Conservation (phyloP, 2,888 invertebrate species). For the Chrysomela aeneicollis region DNA sequence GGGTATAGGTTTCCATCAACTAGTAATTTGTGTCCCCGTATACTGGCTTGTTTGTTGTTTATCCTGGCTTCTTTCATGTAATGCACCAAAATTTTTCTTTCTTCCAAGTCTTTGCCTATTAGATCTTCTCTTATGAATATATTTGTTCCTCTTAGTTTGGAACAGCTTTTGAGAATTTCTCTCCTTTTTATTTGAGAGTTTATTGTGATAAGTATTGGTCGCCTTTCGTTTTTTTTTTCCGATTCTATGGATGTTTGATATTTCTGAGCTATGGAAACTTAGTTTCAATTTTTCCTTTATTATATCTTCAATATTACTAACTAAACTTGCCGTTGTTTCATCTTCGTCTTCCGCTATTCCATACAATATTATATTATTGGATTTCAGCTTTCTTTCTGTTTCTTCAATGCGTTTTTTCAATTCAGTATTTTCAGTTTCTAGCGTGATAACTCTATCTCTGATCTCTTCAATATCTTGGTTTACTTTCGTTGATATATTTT, state of each 20-base stretch:
- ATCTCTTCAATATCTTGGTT: conserved; percentile 7
- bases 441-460: conserved; percentile 1
- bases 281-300: conserved; percentile 7
- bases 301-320: background rate
- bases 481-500: conserved; percentile 4
- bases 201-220: conserved; percentile 13
- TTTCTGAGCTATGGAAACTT: conserved; percentile 4
- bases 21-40: conserved; percentile 11
- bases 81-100: conserved; percentile 12
- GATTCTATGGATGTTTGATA: conserved; percentile 17
- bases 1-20: conserved; percentile 6
- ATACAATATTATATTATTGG: conserved; percentile 4
- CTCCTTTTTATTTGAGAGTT: background rate
- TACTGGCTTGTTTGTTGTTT: conserved; percentile 8
- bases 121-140: conserved; percentile 19
- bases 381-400: conserved; percentile 10
- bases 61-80: conserved; percentile 11
- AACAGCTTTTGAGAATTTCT: conserved; percentile 7
- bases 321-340: conserved; percentile 13
- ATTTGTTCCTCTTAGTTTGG: conserved; percentile 18
- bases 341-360: background rate
- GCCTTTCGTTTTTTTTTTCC: background rate
- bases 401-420: conserved; percentile 9
- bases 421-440: conserved; percentile 3
- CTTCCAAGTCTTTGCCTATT: conserved; percentile 12